A percentile compares a stretch with the other conserved stretches of the same genome.
Conservation (phyloP, 2,113 vertebrate species). For the Micronycteris hirsuta region DNA sequence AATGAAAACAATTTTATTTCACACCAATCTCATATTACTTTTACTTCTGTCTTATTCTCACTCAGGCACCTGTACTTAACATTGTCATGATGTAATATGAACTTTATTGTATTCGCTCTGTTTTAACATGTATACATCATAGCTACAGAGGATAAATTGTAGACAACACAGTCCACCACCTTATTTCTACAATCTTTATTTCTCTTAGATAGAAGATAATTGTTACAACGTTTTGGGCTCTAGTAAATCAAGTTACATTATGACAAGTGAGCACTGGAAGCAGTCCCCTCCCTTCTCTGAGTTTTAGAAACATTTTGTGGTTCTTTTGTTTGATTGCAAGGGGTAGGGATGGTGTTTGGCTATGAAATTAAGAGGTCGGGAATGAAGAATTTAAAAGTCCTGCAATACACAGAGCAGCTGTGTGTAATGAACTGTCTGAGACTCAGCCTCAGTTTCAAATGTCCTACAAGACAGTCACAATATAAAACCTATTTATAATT, state of each 20-base stretch:
- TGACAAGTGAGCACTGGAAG: background rate
- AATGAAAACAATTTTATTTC: background rate
- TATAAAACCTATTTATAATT: background rate
- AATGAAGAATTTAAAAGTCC: background rate
- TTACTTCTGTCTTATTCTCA: background rate
- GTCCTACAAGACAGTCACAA: background rate
- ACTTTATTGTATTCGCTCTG: background rate
- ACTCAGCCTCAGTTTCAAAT: background rate
- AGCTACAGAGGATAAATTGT: background rate
- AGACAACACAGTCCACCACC: background rate
- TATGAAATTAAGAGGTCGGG: background rate
- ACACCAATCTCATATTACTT: background rate
- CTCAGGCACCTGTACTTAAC: background rate
- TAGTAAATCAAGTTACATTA: background rate
- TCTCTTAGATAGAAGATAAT: background rate
- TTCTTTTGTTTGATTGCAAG: background rate
- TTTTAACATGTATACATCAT: background rate
- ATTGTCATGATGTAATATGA: background rate
- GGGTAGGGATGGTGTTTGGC: too few species aligned
- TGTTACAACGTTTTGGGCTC: background rate
- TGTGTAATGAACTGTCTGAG: background rate
- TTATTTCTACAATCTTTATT: background rate
- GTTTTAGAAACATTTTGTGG: background rate
- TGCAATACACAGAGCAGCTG: fast-evolving
- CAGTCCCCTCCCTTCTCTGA: background rate